Conservation (phyloP, 53 echinoderm and acorn worm genomes). For the Paelopatides confundens region DNA sequence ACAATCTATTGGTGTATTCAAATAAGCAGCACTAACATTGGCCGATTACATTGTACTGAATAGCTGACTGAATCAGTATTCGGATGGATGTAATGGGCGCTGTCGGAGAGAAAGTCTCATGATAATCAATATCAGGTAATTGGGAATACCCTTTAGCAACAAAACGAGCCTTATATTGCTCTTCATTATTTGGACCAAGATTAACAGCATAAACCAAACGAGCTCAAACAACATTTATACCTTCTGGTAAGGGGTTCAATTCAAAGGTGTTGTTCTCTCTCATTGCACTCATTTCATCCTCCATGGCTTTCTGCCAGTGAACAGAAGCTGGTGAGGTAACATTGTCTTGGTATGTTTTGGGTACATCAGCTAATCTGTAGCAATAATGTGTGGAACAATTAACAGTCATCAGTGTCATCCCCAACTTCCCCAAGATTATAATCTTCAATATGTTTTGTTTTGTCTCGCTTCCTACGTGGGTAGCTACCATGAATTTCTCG, state of each 20-base stretch:
- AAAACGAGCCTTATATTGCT: slow-evolving; percentile 49
- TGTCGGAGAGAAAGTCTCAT: slow-evolving; percentile 41
- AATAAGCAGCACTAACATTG: slow-evolving; percentile 49
- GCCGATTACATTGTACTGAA: slow-evolving; percentile 19
- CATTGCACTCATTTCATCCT: slow-evolving; percentile 22
- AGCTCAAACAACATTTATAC: slow-evolving; percentile 6
- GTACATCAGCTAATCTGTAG: slow-evolving; percentile 35
- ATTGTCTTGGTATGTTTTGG: slow-evolving; percentile 52
- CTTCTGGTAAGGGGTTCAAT: slow-evolving; percentile 21
- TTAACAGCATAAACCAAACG: slow-evolving; percentile 15
- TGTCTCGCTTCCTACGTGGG: slow-evolving; percentile 28
- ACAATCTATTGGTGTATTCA: slow-evolving; percentile 58
- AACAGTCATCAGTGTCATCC: slow-evolving; percentile 15
- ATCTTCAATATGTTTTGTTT: slow-evolving; percentile 36
- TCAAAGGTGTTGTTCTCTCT: slow-evolving; percentile 50
- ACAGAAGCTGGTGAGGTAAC: slow-evolving; percentile 6
- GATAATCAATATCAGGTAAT: slow-evolving; percentile 48
- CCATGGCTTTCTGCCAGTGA: slow-evolving; percentile 60
- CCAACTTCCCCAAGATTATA: slow-evolving; percentile 26
- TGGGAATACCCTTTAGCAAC: slow-evolving; percentile 42
- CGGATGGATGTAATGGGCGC: slow-evolving; percentile 37
- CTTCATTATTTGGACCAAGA: not conserved
- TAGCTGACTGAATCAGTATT: slow-evolving; percentile 44
- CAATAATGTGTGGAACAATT: slow-evolving; percentile 27
- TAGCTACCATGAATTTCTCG: not conserved